Percentiles rank a stretch among this genome's conserved stretches.
These are phyloP conservation scores for Prostheceraeus crozeri DNA, from an alignment of 2,888 invertebrate species.

Conservation along the genomic window DNA sequence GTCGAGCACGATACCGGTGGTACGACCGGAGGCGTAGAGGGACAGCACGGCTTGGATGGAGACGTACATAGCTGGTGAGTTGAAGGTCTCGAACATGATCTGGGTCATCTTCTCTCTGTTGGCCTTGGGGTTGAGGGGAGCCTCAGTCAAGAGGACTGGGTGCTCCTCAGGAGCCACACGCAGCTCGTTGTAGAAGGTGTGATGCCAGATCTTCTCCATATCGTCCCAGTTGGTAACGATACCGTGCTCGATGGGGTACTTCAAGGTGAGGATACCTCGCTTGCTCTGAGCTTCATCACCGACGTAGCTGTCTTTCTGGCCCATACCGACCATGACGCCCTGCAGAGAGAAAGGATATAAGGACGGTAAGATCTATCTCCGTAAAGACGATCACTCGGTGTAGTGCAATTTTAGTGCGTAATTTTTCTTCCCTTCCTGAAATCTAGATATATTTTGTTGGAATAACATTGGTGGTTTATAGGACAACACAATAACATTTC, in stretches of 20 bases:
- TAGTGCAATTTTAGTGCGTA: too few relatives aligned
- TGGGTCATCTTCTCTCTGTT: slow-evolving; percentile 88
- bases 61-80: slow-evolving; percentile 76
- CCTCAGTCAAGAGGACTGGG: slow-evolving; percentile 74
- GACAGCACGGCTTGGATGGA: slow-evolving; percentile 84
- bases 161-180: slow-evolving; percentile 66
- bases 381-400: too few relatives aligned
- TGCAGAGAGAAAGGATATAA: too few relatives aligned
- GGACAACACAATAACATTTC: too few relatives aligned
- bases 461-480: too few relatives aligned
- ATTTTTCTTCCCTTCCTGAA: too few relatives aligned
- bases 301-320: slow-evolving; percentile 90
- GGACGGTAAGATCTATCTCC: too few relatives aligned
- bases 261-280: slow-evolving; percentile 60
- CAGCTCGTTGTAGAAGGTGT: slow-evolving; percentile 58
- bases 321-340: slow-evolving; percentile 84
- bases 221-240: slow-evolving; percentile 61
- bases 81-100: slow-evolving; percentile 60
- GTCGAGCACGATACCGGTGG: slow-evolving; percentile 82
- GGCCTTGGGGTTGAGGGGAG: slow-evolving; percentile 82
- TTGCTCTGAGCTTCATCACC: slow-evolving; percentile 91
- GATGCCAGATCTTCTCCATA: slow-evolving; percentile 59
- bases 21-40: slow-evolving; percentile 81
- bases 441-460: too few relatives aligned
- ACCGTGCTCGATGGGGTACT: slow-evolving; percentile 61